phyloP scores from a whole-genome alignment of 1,140 invertebrate genomes.

The Ditylenchus dipsaci region DNA sequence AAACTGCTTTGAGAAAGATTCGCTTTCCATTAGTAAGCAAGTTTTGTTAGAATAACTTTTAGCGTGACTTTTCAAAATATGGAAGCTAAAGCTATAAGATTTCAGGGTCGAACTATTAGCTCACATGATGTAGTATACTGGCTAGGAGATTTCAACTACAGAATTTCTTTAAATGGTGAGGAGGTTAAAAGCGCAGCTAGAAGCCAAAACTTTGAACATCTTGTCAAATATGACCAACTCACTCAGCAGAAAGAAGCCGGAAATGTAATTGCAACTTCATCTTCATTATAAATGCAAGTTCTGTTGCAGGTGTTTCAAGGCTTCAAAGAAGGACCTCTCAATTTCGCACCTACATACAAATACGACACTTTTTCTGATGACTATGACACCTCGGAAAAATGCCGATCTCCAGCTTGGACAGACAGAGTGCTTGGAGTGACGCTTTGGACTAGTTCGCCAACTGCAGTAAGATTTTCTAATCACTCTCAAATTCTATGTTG shows the following conservation, averaged over 20 bases:
- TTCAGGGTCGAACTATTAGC: constrained; percentile 73
- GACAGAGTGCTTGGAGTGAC: constrained; percentile 88
- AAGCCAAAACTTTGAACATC: constrained; percentile 71
- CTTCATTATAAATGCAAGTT: not conserved
- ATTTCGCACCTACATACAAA: constrained; percentile 94
- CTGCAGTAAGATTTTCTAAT: constrained; percentile 61
- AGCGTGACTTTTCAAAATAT: not conserved
- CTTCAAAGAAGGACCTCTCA: constrained; percentile 84
- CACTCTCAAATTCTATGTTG: no score
- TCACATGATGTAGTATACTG: constrained; percentile 98
- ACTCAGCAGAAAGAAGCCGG: constrained; percentile 63
- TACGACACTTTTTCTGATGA: constrained; percentile 98
- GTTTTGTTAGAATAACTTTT: not conserved
- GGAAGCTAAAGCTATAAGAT: constrained; percentile 6
- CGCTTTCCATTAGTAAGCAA: constrained; percentile 78
- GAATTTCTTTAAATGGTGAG: constrained; percentile 90
- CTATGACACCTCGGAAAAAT: constrained; percentile 98
- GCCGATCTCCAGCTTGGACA: constrained; percentile 84
- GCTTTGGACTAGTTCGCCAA: constrained; percentile 62
- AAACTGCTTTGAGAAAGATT: constrained; percentile 86
- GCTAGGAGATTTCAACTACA: constrained; percentile 99
- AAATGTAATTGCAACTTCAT: constrained; percentile 55
- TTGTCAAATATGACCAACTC: constrained; percentile 84
- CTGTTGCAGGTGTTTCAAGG: constrained; percentile 82
- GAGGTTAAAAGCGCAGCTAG: constrained; percentile 81